Evolutionary conservation across 2,113 vertebrate genomes (phyloP), one percentile per base, ranked within the genome.

Genomic region (Vulpes lagopus): DNA sequence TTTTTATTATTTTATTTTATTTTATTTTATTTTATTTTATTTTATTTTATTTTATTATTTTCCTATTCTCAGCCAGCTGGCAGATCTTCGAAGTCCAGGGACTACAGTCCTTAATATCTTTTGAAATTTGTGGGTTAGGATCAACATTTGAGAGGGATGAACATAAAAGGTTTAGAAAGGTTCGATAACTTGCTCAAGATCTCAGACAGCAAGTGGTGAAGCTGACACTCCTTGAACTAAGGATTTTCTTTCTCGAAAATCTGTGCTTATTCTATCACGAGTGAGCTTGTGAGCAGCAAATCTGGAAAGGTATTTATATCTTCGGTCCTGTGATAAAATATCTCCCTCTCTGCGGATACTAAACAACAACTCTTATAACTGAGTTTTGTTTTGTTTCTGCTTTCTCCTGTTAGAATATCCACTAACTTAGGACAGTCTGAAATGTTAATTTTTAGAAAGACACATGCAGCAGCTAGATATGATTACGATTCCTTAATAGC

Each of bases 391-490:
- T 62, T 80, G 9, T 2, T 38, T 57, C 59, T 23, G 19, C 22
- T 65, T 86, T 71, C 38, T 27, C 23, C 82, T 67, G 84, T 60
- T 64, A 79, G 16, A 62, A 14, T 19, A 43, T 53, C 25, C 23
- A 32, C 27, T 74, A 57, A 59, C 32, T 74, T 25, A 32, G 23
- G 67, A 84, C 25, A 30, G 30, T 3, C 14, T 5, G 9, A 83
- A 83, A 25, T 25, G 81, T 71, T 71, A 55, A 14, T 51, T 69
- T 93, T 93, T 83, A 60, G 69, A 93, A 93, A 51, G n/a, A 59
- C 11, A 16, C 27, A 78, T n/a, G 20, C 15, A 57, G 27, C 8
- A 32, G 27, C 65, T 35, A 30, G 59, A 49, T 57, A 51, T 35
- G 60, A 49, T 5, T n/a, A 57, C 23, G 32, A 23, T 30, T 86